Conservation (phyloP, 2,888 invertebrate genomes). For the Noctua janthe region DNA sequence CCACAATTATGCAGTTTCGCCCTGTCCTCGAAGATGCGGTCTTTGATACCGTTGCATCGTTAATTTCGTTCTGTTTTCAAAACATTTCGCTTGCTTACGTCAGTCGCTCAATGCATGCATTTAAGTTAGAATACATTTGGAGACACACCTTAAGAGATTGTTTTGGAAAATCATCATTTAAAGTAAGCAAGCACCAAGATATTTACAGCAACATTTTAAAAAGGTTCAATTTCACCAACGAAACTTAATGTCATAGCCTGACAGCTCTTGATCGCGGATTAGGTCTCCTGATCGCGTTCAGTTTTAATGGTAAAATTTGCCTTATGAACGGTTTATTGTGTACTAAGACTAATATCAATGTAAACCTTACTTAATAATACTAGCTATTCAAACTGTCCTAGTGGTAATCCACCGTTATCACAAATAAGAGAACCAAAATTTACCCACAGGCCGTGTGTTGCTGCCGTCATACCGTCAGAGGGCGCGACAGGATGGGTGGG, state of each 20-base stretch:
- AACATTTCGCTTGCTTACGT: slow-evolving; percentile 29
- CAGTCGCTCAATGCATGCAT: neutral
- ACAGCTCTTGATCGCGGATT: neutral
- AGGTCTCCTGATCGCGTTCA: neutral
- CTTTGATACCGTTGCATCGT: slow-evolving; percentile 49
- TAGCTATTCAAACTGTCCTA: neutral
- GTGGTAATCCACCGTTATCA: neutral
- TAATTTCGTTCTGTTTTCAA: slow-evolving; percentile 48
- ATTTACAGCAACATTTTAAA: neutral
- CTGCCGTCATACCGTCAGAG: neutral
- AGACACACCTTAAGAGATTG: neutral
- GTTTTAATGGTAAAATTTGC: neutral
- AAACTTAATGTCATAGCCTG: neutral
- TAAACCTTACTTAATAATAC: neutral
- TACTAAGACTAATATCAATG: neutral
- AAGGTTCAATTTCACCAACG: neutral
- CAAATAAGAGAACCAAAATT: neutral
- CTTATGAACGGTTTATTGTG: neutral
- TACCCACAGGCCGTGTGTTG: slow-evolving; percentile 1
- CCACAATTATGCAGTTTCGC: slow-evolving; percentile 41
- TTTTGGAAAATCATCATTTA: neutral
- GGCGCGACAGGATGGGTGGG: slow-evolving; percentile 67
- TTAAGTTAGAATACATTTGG: neutral
- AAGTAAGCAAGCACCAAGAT: neutral
- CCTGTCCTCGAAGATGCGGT: slow-evolving; percentile 32